Evolutionary conservation across 2,797 vertebrate species (phyloP), one percentile per base, ranked within the genome.

Genomic region (Synanceia verrucosa): DNA sequence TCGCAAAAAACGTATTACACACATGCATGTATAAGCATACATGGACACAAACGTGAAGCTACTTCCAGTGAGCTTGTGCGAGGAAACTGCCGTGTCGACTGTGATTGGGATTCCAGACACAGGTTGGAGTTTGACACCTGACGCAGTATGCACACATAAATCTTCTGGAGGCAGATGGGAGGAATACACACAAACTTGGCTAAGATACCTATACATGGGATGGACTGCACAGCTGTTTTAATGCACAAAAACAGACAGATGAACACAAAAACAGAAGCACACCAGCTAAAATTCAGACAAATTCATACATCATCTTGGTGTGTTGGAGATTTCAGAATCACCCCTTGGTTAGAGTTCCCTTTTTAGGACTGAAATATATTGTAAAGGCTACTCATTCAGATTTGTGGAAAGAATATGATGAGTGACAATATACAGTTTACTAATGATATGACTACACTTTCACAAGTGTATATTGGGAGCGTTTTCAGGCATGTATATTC

Each of bases 91-190:
- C 28, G 53, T 72, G 73, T 46, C 12, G n/a, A 29, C 29, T 52
- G 11, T 57, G 23, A 66, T 76, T 82, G 75, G 73, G 81, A 86
- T 87, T 86, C 78, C 48, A 76, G 56, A 73, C 82, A 76, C 64
- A 69, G 34, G 50, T 68, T 73, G 34, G 69, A 67, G 59, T 84
- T 75, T 86, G 82, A 86, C 78, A 83, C 52, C 63, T 12, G 61
- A 71, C 75, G 78, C 66, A n/a, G n/a, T 79, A 65, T 57, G 57
- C 56, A 83, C 75, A 83, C 73, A 89, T 69, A 69, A 70, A 83
- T 83, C 69, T 78, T 70, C 68, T 50, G 47, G 50, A 73, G 78
- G 66, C 67, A 78, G 60, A 86, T 72, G 56, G 61, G 58, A 65
- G 21, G 33, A 64, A 64, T 28, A 59, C 52, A 68, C 56, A 85